Base-by-base conservation (phyloP, 1,140 invertebrate species). In the Bilobella aurantiaca region DNA sequence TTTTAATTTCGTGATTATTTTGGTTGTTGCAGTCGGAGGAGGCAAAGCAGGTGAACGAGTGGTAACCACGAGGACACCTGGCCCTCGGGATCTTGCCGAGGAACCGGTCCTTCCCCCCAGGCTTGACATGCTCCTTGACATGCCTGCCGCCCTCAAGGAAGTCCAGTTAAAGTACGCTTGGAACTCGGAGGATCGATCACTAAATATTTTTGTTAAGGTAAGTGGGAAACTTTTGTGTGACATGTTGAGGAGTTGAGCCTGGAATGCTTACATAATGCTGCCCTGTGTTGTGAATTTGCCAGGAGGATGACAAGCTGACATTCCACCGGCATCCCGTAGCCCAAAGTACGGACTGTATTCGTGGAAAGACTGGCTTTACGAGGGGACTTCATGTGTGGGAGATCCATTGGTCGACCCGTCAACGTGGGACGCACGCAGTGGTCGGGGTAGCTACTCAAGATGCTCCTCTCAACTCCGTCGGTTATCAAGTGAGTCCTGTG, bases 281-380 rank as follows among this genome's bases (percentile, higher is more conserved):
- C n/a, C n/a, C n/a, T n/a, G n/a, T n/a, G n/a, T n/a, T n/a, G n/a
- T n/a, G n/a, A n/a, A n/a, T n/a, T n/a, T n/a, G n/a, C 21, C 73
- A 84, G 83, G 90, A 97, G 73, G 94, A 98, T 73, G 96, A 99
- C 77, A 92, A 92, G 78, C 81, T 98, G 74, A 99, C 96, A 74
- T 96, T 99, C 82, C 96, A 99, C 79, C 86, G 95, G 76, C 96
- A 99, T 79, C 96, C 96, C 27, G 96, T 99, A 28, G 96, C 96
- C 68, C 96, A 99, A 81, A 96, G 93, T 77, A 99, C 96, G 68
- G 96, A 99, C 81, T 98, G 95, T 77, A 98, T 99, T 77, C 85
- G 96, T 69, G 96, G 96, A 59, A 92, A 92, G 75, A 86, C 93
- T 31, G 95, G 95, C 12, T 95, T 95, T 76, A 93, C 91, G 57